Conservation (phyloP, 2,888 invertebrate genomes). For the Odontocolon sp. region DNA sequence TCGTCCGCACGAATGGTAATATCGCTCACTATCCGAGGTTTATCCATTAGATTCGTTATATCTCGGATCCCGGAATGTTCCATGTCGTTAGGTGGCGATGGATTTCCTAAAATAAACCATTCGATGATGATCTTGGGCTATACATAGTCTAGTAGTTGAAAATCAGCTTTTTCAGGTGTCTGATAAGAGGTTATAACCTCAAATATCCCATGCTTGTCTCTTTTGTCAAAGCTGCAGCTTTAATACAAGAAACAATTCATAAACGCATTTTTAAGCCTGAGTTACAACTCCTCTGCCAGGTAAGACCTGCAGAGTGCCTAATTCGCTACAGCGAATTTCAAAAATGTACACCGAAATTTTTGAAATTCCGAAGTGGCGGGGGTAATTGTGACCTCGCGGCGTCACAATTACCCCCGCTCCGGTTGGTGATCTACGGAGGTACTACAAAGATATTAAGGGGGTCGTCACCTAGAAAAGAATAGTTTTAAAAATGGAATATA, state of each 20-base stretch:
- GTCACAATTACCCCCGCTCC: too few species aligned
- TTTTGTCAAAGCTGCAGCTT: background rate
- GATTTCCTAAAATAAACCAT: background rate
- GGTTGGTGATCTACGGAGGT: too few species aligned
- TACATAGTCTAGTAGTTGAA: background rate
- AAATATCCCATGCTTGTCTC: too few species aligned
- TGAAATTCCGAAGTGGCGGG: too few species aligned
- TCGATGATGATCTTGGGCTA: background rate
- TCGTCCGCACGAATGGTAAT: background rate
- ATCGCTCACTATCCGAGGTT: too few species aligned
- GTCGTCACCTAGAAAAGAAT: too few species aligned
- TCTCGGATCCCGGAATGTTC: too few species aligned
- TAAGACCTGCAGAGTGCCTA: background rate
- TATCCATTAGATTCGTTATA: background rate
- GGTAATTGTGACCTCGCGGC: too few species aligned
- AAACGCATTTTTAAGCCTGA: background rate
- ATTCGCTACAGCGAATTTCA: conserved; percentile 2
- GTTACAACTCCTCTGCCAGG: conserved; percentile 21
- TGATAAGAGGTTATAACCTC: too few species aligned
- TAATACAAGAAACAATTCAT: background rate
- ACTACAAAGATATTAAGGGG: too few species aligned
- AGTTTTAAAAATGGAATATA: too few species aligned
- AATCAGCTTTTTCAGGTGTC: background rate
- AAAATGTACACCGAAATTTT: background rate
- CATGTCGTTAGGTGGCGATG: background rate